Base-by-base conservation (phyloP, 2,113 vertebrate genomes). In the Stegostoma tigrinum region DNA sequence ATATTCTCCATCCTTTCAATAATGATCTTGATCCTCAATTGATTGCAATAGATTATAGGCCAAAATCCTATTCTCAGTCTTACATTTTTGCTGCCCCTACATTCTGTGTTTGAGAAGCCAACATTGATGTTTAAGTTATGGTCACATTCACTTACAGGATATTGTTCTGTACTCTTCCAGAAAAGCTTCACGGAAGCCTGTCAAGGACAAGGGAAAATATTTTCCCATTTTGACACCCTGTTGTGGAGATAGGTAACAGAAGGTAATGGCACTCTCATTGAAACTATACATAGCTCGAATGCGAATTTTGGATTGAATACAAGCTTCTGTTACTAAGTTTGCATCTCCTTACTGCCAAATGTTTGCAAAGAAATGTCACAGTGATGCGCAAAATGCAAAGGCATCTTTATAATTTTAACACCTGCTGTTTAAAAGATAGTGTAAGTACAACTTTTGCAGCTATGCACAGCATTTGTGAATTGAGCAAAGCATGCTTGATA, bases 181-280 rank as follows among this genome's bases (percentile, higher is more conserved):
- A 42, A 83, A 61, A 91, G 30, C 6, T 61, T 45, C 2, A 19
- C 17, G 89, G 89, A 66, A 93, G 61, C 89, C 61, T 72, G 24
- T 75, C 94, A 75, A 70, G 8, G 24, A 52, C 52, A 95, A 72
- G 48, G 94, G 14, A 34, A 72, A 95, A n/a, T 75, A 95, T 30
- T 75, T 95, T 38, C 52, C 42, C 89, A 67, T 38, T 70, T 95
- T 95, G 94, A 95, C 27, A 24, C 24, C 38, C 23, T 95, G 94
- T 48, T 72, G 23, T 70, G 42, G 87, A 72, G 66, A 72, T 45
- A 95, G 93, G 93, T 72, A 95, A 95, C 93, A 95, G 24, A 95
- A 95, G 94, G 94, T 75, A 72, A 45, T 34, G 68, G 12, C 94
- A 95, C 68, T 72, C 67, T 72, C 23, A 52, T 61, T 27, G 61